Conservation (phyloP, 2,797 vertebrate genomes). For the Esox masquinongy region DNA sequence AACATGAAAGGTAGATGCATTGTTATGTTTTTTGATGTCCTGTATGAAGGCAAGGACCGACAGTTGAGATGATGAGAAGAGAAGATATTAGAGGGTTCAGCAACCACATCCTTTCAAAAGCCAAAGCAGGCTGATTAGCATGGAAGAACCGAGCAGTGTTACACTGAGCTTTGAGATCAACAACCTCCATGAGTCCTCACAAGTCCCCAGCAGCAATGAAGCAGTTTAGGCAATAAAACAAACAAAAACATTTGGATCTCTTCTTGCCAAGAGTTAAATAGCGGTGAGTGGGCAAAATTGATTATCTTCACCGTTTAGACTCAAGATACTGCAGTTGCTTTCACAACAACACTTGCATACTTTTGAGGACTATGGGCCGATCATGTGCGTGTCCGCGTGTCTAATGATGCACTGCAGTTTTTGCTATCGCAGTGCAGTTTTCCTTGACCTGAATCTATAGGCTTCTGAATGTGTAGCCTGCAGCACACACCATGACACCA, state of each 20-base stretch:
- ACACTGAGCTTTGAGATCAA: constrained; percentile 8
- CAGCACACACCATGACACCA: background rate
- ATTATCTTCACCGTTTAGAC: background rate
- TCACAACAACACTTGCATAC: background rate
- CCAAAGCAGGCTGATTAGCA: background rate
- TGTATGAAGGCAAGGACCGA: background rate
- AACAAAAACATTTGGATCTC: background rate
- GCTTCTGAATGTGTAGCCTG: background rate
- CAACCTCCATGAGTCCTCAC: constrained; percentile 12
- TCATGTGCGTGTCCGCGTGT: background rate
- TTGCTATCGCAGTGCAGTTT: background rate
- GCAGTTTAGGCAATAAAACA: background rate
- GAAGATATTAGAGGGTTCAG: background rate
- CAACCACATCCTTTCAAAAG: constrained; percentile 6
- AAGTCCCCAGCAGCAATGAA: constrained; percentile 6
- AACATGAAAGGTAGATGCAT: no score
- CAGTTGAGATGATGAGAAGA: background rate
- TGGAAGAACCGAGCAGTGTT: background rate
- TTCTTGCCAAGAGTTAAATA: constrained; percentile 5
- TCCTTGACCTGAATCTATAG: constrained; percentile 7
- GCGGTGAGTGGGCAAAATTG: background rate
- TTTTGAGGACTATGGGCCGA: background rate
- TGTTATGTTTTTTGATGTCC: no score
- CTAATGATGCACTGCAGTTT: background rate
- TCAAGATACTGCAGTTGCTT: background rate